phyloP scores from a whole-genome alignment of 1,140 invertebrate genomes.

The Acyrthosiphon pisum region DNA sequence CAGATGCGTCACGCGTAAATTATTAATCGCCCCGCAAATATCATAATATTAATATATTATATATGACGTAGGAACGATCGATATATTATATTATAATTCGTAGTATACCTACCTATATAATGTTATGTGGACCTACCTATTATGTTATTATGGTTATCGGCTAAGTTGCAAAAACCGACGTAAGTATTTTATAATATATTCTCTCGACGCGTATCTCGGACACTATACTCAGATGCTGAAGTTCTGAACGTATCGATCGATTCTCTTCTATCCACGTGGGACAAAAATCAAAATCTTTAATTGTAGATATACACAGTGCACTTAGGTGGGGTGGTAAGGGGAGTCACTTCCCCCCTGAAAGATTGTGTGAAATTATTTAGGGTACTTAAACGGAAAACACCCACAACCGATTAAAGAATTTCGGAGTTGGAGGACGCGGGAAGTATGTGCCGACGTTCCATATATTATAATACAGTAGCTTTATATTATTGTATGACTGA shows the following conservation, averaged over 20 bases:
- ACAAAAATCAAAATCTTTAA: too few species aligned
- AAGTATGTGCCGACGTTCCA: not conserved
- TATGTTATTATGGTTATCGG: not conserved
- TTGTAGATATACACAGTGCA: too few species aligned
- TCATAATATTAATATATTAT: not conserved
- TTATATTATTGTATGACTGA: not conserved
- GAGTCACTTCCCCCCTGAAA: too few species aligned
- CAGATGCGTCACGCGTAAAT: not conserved
- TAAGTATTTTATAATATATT: not conserved
- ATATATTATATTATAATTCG: not conserved
- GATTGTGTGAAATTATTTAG: too few species aligned
- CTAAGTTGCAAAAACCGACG: not conserved
- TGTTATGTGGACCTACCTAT: not conserved
- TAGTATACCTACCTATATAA: not conserved
- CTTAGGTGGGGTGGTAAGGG: too few species aligned
- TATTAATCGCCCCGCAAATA: not conserved
- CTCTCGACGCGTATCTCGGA: too few species aligned
- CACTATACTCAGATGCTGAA: not conserved
- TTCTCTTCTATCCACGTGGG: not conserved
- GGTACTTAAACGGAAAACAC: too few species aligned
- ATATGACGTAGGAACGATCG: not conserved
- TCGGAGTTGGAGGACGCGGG: accelerated
- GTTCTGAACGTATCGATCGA: not conserved
- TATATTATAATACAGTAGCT: not conserved
- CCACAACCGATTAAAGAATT: not conserved